Evolutionary conservation across 2,888 invertebrate genomes (phyloP), one percentile per base, ranked within the genome.

Genomic region (Embidobia sp.): DNA sequence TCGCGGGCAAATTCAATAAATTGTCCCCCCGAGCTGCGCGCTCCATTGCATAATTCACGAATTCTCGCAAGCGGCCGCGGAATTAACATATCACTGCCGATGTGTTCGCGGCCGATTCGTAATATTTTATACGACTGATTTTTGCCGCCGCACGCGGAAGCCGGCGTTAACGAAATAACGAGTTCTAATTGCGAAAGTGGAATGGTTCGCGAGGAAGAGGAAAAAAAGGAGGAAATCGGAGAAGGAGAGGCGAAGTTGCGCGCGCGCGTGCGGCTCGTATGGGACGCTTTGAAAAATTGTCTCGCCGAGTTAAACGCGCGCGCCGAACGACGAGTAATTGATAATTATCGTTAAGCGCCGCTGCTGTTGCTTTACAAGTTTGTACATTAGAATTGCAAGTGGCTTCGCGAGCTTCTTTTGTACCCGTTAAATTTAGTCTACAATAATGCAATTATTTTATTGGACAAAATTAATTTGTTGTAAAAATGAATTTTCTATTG

Each of bases 141-240:
- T 64, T 70, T 76, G 48, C 44, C 22, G 59, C 29, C 42, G 29
- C 37, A 76, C 61, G 66, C 85, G 85, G 86, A 85, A 85, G 85
- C 72, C 81, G 82, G 83, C 80, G 82, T 76, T 84, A 87, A 86
- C 85, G 84, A 87, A 87, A 87, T 87, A 86, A 86, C 86, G 80
- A 85, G 86, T 86, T 86, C 81, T 84, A 83, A 85, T 86, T 86
- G 85, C 86, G 85, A 86, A 86, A 86, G 83, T 80, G 79, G 82
- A 82, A 69, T 55, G 64, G 70, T 55, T 63, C 74, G 69, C 35
- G 49, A 69, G 61, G 73, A 69, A 78, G 67, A 61, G 49, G 57
- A 61, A 73, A 69, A 75, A 69, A 69, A 63, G 8, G 64, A 78
- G 61, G 66, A 73, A 73, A 59, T 42, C 22, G 64, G 70, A 72